Conservation (phyloP, 1,140 invertebrate species). For the Aphis gossypii region DNA sequence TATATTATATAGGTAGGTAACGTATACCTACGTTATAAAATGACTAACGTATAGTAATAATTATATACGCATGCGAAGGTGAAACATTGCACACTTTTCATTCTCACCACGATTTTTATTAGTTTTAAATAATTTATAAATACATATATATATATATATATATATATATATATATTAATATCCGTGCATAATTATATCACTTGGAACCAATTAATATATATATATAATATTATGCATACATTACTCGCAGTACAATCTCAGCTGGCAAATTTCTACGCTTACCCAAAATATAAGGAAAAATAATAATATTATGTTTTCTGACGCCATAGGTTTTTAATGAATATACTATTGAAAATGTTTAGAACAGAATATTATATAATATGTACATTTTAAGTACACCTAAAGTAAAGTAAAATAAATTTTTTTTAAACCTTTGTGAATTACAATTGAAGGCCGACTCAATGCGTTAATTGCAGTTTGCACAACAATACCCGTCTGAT, state of each 20-base stretch:
- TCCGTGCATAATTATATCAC: background rate
- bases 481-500: slow-evolving; percentile 28
- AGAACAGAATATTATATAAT: background rate
- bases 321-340: background rate
- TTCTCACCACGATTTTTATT: background rate
- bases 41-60: background rate
- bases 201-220: background rate
- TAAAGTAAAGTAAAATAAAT: background rate
- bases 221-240: background rate
- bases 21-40: background rate
- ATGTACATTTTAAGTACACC: background rate
- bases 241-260: background rate
- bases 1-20: background rate
- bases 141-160: background rate
- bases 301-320: background rate
- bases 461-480: slow-evolving; percentile 29
- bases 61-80: background rate
- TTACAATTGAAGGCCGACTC: slow-evolving; percentile 23
- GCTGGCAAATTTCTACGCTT: background rate
- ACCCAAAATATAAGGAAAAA: background rate
- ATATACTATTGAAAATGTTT: background rate
- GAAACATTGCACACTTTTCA: background rate
- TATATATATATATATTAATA: background rate
- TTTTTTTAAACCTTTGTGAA: slow-evolving; percentile 2
- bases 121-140: background rate